Base-by-base conservation (phyloP, 2,888 invertebrate genomes). In the Ichneumoninae sp. region DNA sequence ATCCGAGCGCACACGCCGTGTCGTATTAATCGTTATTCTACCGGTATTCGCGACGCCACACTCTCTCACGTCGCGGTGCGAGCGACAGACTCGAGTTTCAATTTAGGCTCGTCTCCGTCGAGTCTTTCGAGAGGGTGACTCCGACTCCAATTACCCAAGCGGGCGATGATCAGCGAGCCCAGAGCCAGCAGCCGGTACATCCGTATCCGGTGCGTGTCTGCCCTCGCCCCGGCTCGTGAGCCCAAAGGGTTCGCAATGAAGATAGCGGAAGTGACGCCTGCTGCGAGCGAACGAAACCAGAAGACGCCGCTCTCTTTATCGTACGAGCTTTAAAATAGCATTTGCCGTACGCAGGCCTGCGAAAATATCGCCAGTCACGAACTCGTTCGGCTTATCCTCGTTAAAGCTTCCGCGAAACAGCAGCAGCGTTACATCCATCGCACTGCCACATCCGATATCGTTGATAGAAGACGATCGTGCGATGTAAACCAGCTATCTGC, bases 201-300 rank as follows among this genome's bases (percentile, higher is more conserved):
- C 80, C 81, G 85, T 78, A 86, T 86, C 87, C 87, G 85, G 86
- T 81, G 80, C 70, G 66, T 69, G 62, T 66, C 10, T 40, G 13
- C 33, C 70, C 65, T 54, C 47, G 13, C 26, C 13, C 16, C 76
- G 40, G 16, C 7, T 13, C 30, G 8, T 5, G 52, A 66, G 54
- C 54, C 66, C 33, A 65, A 66, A 60, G 65, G 16, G 52, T 81
- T 85, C 75, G 87, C 87, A 86, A 88, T 88, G 86, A 89, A 90
- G 90, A 90, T 90, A 89, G 86, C 89, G 89, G 89, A 89, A 89
- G 88, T 87, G 88, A 89, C 87, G 88, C 83, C 86, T 81, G 80
- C 80, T 77, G 71, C 66, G 87, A 86, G 52, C 66, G 70, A 77
- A 54, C 86, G 80, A 88, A 89, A 88, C 88, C 89, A 89, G 88